These are phyloP conservation scores for Trissolcus brochymenae DNA, from an alignment of 2,888 invertebrate species.

Conservation along the genomic window DNA sequence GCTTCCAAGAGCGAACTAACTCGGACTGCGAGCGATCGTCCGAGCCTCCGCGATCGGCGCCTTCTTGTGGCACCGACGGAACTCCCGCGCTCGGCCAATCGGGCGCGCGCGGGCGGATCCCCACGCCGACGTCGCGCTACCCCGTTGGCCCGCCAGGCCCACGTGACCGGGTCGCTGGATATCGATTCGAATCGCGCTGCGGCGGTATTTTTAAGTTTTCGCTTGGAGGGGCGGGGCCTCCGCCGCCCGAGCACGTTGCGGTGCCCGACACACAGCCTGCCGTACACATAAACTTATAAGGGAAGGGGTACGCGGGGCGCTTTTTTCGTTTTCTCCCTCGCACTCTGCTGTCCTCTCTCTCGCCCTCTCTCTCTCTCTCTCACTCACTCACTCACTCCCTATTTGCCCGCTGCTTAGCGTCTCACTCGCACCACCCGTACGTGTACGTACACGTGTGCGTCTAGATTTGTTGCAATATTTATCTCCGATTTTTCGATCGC, in stretches of 20 bases:
- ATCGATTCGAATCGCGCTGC: conserved; percentile 87
- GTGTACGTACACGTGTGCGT: conserved; percentile 24
- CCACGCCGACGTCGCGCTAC: conserved; percentile 38
- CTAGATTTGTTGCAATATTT: conserved; percentile 48
- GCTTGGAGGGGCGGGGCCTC: conserved; percentile 68
- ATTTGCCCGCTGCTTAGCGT: conserved; percentile 1
- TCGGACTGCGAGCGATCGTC: conserved; percentile 33
- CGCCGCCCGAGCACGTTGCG: conserved; percentile 63
- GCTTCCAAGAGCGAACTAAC: conserved; percentile 71
- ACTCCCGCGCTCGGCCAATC: conserved; percentile 33
- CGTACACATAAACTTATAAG: conserved; percentile 34
- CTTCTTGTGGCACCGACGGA: conserved; percentile 23
- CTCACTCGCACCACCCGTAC: background rate
- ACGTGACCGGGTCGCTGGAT: conserved; percentile 81
- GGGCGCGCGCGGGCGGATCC: conserved; percentile 61
- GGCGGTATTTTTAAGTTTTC: conserved; percentile 89
- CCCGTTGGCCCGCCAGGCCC: conserved; percentile 72
- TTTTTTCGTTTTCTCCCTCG: conserved; percentile 15
- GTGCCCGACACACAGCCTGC: conserved; percentile 40
- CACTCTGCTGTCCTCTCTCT: background rate
- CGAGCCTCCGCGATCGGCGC: conserved; percentile 26
- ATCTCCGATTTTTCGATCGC: conserved; percentile 53
- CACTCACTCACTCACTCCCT: too few species aligned
- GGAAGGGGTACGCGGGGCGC: conserved; percentile 13
- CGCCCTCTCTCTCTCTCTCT: conserved; percentile 8